Base-by-base conservation (phyloP, 2,113 vertebrate genomes). In the Cyphomyrus plagiostoma region DNA sequence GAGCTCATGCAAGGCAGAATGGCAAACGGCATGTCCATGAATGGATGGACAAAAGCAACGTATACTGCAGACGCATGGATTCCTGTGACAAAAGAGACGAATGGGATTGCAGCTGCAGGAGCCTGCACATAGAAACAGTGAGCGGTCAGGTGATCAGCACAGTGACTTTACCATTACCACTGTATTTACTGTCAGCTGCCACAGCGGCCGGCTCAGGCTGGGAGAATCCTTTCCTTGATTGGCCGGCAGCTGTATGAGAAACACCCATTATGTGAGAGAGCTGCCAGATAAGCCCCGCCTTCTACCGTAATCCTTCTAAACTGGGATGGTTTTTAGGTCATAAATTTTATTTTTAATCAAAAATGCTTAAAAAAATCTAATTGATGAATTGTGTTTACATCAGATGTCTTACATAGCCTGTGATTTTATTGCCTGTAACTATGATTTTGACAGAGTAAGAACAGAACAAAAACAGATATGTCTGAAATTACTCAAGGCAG, bases 141-240 rank as follows among this genome's bases (percentile, higher is more conserved):
- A 85, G 87, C 89, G 89, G 90, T 49, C 48, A 84, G 46, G 30
- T 42, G 91, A 92, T 90, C 89, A 89, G 30, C 13, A 48, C 49
- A 42, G 45, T 90, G 92, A 93, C 91, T 91, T 91, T 90, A 90
- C 89, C 21, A 42, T 92, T 92, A 93, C 92, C 93, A 92, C 91
- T 89, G 56, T 85, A 91, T 90, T 93, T 93, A 92, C 88, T 88
- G 89, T 86, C 85, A 91, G 91, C 93, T 88, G 52, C 90, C 90
- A 93, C 90, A 89, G 90, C 91, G 91, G 91, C 89, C 91, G 90
- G 42, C 52, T 90, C 91, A 26, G 90, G 89, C 74, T 89, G 89
- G 21, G 90, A 90, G 0, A 90, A 91, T 30, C 90, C 74, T 1
- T 94, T 92, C 91, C 91, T 92, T 46, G 92, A 91, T 90, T 89